Evolutionary conservation across 2,797 vertebrate genomes (phyloP).

Genomic region (Naso thynnoides): DNA sequence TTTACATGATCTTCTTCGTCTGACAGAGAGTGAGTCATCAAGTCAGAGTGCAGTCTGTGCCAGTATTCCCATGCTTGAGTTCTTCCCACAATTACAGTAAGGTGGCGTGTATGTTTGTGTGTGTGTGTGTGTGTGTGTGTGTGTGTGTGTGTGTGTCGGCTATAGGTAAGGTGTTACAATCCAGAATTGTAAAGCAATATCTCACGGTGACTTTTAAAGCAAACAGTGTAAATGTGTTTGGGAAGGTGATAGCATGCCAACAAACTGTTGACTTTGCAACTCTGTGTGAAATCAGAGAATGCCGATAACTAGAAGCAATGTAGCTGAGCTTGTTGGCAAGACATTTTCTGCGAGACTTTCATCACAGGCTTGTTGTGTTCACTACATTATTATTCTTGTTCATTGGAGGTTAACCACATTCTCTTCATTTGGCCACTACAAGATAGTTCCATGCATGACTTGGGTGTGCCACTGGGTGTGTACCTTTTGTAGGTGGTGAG

Average conservation of each 20-base stretch:
- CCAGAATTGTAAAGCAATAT: slow-evolving; percentile 52
- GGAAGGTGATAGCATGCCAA: slow-evolving; percentile 20
- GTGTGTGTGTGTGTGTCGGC: neutral
- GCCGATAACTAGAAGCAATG: neutral
- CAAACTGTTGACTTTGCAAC: slow-evolving; percentile 24
- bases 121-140: slow-evolving; percentile 9
- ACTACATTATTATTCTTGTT: slow-evolving; percentile 8
- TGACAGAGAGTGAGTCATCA: slow-evolving; percentile 66
- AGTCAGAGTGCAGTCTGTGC: slow-evolving; percentile 22
- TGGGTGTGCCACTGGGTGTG: slow-evolving; percentile 58
- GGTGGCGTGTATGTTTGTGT: slow-evolving; percentile 7
- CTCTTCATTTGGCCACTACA: neutral
- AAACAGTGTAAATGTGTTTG: slow-evolving; percentile 20
- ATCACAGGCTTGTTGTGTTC: slow-evolving; percentile 7
- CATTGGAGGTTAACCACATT: slow-evolving; percentile 47
- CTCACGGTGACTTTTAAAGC: slow-evolving; percentile 24
- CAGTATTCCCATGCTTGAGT: slow-evolving; percentile 52
- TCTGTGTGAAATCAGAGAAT: slow-evolving; percentile 19
- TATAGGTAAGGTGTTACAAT: slow-evolving; percentile 61
- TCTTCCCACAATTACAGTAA: slow-evolving; percentile 8
- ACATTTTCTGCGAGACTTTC: slow-evolving; percentile 8
- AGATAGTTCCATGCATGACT: slow-evolving; percentile 51
- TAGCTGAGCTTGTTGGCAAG: slow-evolving; percentile 4
- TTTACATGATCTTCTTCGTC: slow-evolving; percentile 39
- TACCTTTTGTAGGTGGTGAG: slow-evolving; percentile 55